Evolutionary conservation across 2,113 vertebrate species (phyloP).

Genomic region (Potamarius usumacintae): DNA sequence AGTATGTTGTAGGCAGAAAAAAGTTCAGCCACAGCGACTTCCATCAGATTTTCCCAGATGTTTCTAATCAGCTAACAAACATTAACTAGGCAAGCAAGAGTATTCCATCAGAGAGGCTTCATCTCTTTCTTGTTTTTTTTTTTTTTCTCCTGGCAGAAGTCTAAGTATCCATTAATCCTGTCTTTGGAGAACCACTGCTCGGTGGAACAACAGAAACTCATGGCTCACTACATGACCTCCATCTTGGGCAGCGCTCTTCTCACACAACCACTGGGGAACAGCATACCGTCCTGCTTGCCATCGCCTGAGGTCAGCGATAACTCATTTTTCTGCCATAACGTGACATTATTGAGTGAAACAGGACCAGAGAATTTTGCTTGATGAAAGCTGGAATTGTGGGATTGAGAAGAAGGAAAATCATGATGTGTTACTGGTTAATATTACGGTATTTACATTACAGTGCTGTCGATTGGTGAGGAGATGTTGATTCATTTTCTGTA

Average conservation of each 20-base stretch:
- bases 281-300: slow-evolving; percentile 77
- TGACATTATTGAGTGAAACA: background rate
- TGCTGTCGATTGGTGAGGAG: background rate
- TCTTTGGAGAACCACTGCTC: slow-evolving; percentile 96
- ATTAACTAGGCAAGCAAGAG: background rate
- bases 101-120: background rate
- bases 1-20: background rate
- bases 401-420: background rate
- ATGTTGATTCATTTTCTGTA: background rate
- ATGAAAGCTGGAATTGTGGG: background rate
- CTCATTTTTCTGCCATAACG: background rate
- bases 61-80: background rate
- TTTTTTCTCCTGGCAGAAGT: slow-evolving; percentile 70
- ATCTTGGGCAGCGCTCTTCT: slow-evolving; percentile 85
- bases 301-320: slow-evolving; percentile 83
- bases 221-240: slow-evolving; percentile 80
- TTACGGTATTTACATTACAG: background rate
- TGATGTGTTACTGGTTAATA: background rate
- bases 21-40: background rate
- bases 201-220: slow-evolving; percentile 85
- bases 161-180: slow-evolving; percentile 89
- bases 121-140: background rate
- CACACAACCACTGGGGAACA: slow-evolving; percentile 73
- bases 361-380: background rate
- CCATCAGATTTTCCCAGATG: background rate